A percentile compares a stretch with the other conserved stretches of the same genome.
These are phyloP conservation scores for Nanger granti DNA, from an alignment of 2,113 vertebrate species.

Conservation along the genomic window DNA sequence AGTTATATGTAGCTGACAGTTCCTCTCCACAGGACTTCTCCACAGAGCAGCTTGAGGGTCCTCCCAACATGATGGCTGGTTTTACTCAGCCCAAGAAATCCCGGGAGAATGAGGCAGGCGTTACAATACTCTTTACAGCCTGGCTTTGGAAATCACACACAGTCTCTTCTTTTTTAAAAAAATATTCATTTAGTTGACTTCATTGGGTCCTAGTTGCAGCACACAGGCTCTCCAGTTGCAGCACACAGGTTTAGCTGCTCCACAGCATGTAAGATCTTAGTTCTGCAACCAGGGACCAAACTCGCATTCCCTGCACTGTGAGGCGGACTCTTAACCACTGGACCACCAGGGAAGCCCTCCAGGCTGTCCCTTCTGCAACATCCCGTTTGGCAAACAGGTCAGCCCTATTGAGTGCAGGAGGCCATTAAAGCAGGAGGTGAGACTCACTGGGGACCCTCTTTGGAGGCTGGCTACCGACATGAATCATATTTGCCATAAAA, in stretches of 20 bases:
- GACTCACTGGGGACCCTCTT: background rate
- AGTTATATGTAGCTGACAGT: background rate
- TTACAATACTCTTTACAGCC: background rate
- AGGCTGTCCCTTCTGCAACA: background rate
- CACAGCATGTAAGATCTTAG: background rate
- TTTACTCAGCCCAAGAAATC: background rate
- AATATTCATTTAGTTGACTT: background rate
- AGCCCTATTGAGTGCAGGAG: background rate
- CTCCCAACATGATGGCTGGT: background rate
- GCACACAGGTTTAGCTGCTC: background rate
- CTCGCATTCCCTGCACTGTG: accelerated
- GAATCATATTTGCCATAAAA: background rate
- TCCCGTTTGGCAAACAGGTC: background rate
- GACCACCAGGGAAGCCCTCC: background rate
- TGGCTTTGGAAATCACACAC: background rate
- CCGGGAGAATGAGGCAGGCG: background rate
- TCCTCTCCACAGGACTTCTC: background rate
- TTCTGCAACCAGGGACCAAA: background rate
- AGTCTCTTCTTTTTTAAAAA: background rate
- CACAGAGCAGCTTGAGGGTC: background rate
- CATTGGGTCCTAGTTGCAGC: background rate
- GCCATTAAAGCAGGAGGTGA: background rate
- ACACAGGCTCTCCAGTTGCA: background rate
- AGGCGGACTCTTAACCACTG: background rate
- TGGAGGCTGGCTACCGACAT: background rate